Evolutionary conservation across 2,888 invertebrate genomes (phyloP), one percentile per base, ranked within the genome.

Genomic region (Athripsodes cinereus): DNA sequence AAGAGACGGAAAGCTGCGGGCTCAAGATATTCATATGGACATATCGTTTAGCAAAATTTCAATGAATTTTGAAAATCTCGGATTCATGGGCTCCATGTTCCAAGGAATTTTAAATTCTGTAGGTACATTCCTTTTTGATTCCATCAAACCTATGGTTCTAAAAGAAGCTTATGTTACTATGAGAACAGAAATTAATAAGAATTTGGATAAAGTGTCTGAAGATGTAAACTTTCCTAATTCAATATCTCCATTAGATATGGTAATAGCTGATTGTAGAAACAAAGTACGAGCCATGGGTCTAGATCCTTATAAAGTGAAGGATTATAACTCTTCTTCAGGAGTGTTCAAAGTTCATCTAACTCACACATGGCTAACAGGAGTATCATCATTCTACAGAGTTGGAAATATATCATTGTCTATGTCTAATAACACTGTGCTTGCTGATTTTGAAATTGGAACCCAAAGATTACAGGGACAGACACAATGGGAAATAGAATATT

Each of bases 201-300:
- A 89, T 69, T 80, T 92, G 22, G 82, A 83, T 18, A 82, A 86
- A 65, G 68, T 89, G 13, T 83, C 88, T 13, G 82, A 81, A 1
- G 81, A 81, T 56, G 85, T 88, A 67, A 84, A 82, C 58, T 87
- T 92, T 67, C 90, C 92, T 0, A 92, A 92, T 70, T 92, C 92
- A 0, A 88, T 92, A 66, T 87, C 91, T 13, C 92, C 92, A 0
- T 76, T 92, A 59, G 93, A 94, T 68, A 88, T 90, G 81, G 84
- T 88, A 2, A 82, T 94, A 44, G 84, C 88, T 0, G 87, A 90
- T 67, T 82, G 82, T 0, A 79, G 92, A 10, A 86, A 85, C 65
- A 82, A 85, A 67, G 86, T 93, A 1, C 73, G 78, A 44, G 72
- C 72, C 11, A 78, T 81, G 72, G 79, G 85, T 1, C 83, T 83